These are phyloP conservation scores for Diphyllodes magnificus DNA, from an alignment of 2,113 vertebrate genomes.

Conservation along the genomic window DNA sequence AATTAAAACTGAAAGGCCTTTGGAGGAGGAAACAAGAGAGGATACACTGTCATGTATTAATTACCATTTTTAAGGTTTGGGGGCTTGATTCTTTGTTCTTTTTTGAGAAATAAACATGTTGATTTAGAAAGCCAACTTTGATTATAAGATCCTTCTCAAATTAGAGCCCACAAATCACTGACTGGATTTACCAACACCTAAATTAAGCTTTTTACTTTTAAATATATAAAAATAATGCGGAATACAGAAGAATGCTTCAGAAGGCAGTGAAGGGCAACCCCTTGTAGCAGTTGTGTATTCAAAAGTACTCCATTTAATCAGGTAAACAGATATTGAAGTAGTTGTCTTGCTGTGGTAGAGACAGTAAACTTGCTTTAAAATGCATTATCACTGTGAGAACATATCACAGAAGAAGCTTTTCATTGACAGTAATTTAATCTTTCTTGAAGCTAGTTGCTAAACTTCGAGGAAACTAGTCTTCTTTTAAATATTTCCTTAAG, in stretches of 20 bases:
- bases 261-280: neutral
- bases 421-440: neutral
- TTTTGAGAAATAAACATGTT: neutral
- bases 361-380: neutral
- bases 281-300: neutral
- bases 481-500: neutral
- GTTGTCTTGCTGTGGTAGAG: neutral
- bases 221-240: neutral
- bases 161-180: neutral
- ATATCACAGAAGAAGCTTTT: neutral
- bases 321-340: neutral
- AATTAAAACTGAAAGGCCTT: neutral
- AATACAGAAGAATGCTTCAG: neutral
- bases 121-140: neutral
- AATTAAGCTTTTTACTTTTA: neutral
- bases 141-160: neutral
- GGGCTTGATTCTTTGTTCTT: accelerated
- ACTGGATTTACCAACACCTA: neutral
- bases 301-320: neutral
- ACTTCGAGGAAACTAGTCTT: neutral
- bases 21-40: neutral
- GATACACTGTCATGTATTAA: neutral
- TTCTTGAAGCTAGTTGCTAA: neutral
- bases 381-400: neutral
- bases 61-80: neutral